A percentile compares a stretch with the other conserved stretches of the same genome.
Conservation (phyloP, 2,888 invertebrate genomes). For the Itoplectis maculator region DNA sequence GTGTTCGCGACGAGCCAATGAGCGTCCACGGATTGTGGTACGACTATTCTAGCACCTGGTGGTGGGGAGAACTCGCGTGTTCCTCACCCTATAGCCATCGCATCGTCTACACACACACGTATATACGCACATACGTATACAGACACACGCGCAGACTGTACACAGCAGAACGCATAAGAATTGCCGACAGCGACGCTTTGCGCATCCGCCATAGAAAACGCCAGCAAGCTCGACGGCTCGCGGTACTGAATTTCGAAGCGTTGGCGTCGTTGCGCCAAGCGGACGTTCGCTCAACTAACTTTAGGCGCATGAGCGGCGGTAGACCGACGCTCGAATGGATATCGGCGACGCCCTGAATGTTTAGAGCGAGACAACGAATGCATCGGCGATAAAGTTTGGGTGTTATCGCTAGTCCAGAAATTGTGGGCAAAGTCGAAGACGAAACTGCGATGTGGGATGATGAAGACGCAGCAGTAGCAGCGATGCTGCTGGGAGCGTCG, state of each 20-base stretch:
- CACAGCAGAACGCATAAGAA: conserved; percentile 7
- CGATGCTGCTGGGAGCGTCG: neutral
- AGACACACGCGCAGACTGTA: neutral
- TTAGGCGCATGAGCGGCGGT: neutral
- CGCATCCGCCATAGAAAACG: conserved; percentile 18
- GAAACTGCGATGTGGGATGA: no score
- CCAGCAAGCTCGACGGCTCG: neutral
- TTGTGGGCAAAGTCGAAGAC: neutral
- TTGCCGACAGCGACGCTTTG: conserved; percentile 14
- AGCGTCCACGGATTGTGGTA: conserved; percentile 64
- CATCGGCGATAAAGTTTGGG: neutral
- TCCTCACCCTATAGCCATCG: conserved; percentile 35
- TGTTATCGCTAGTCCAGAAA: conserved; percentile 28
- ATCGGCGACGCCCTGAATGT: no score
- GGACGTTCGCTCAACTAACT: neutral
- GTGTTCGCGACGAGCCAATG: conserved; percentile 68
- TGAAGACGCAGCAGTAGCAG: neutral
- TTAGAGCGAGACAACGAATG: neutral
- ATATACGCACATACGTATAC: neutral
- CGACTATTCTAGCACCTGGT: conserved; percentile 62
- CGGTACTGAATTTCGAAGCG: neutral
- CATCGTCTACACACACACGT: neutral
- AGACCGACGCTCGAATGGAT: neutral
- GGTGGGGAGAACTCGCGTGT: conserved; percentile 64
- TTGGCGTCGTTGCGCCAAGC: conserved; percentile 1